Conservation (phyloP, 2,113 vertebrate genomes). For the Phodopus roborovskii region DNA sequence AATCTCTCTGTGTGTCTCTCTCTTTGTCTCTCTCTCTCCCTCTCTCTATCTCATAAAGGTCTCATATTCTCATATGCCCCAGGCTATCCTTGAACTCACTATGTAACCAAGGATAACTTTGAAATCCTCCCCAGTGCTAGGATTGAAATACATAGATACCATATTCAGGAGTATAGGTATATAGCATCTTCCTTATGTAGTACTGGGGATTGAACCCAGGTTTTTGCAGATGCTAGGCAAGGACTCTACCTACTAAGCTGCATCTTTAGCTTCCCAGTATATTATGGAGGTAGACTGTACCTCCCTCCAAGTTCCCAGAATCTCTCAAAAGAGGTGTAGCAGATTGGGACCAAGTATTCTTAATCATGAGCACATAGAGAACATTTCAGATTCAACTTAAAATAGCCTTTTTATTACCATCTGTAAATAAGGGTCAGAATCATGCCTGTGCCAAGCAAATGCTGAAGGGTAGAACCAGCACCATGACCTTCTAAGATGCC, state of each 20-base stretch:
- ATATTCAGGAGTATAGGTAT: neutral
- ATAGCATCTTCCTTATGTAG: neutral
- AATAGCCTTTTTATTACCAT: neutral
- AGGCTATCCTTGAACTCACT: neutral
- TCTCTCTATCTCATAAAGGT: neutral
- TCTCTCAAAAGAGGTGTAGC: neutral
- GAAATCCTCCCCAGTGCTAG: neutral
- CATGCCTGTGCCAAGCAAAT: rapidly evolving
- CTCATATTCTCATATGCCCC: neutral
- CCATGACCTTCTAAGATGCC: neutral
- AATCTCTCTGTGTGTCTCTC: no score
- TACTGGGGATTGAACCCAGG: no score
- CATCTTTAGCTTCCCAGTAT: neutral
- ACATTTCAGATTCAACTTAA: neutral
- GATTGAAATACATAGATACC: neutral
- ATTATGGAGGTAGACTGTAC: neutral
- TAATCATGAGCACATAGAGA: neutral
- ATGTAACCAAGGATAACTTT: neutral
- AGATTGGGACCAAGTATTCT: neutral
- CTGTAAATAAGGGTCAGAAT: neutral
- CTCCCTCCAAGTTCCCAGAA: neutral
- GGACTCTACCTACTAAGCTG: neutral
- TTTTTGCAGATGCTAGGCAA: neutral
- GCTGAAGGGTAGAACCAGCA: neutral
- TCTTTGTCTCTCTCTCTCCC: rapidly evolving